phyloP scores from a whole-genome alignment of 2,797 vertebrate species.

The Sebastes matsubarae region DNA sequence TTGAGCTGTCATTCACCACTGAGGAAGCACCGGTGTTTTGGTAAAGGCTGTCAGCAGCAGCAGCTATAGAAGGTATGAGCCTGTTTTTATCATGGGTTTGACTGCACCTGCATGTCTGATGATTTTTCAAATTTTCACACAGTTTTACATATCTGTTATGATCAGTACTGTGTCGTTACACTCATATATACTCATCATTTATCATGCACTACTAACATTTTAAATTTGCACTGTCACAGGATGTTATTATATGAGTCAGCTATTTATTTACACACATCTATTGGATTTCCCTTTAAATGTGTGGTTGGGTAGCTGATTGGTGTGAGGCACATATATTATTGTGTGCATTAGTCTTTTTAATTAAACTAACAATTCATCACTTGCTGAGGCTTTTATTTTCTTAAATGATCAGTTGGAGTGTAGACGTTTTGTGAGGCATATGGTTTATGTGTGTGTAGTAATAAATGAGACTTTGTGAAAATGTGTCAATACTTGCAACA shows the following conservation, averaged over 20 bases:
- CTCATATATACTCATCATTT: not conserved
- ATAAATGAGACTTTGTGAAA: not conserved
- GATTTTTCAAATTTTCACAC: not conserved
- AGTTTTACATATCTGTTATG: not conserved
- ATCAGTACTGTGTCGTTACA: not conserved
- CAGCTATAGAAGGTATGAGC: constrained; percentile 55
- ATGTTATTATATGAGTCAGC: constrained; percentile 38
- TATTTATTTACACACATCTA: not conserved
- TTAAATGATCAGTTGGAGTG: not conserved
- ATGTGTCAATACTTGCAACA: not conserved
- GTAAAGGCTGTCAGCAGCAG: constrained; percentile 14
- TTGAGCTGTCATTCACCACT: not conserved
- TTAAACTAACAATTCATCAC: not conserved
- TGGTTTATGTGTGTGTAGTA: not conserved
- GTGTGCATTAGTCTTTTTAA: not conserved
- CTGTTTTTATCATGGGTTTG: not conserved
- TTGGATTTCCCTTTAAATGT: not conserved
- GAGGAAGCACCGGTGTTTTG: no score
- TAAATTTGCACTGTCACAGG: not conserved
- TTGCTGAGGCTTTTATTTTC: not conserved
- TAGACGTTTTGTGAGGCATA: not conserved
- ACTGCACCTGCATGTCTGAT: not conserved
- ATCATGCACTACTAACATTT: not conserved
- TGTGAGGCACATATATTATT: not conserved
- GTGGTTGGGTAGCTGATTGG: not conserved